phyloP scores from a whole-genome alignment of 2,113 vertebrate species.

The Madoqua kirkii region DNA sequence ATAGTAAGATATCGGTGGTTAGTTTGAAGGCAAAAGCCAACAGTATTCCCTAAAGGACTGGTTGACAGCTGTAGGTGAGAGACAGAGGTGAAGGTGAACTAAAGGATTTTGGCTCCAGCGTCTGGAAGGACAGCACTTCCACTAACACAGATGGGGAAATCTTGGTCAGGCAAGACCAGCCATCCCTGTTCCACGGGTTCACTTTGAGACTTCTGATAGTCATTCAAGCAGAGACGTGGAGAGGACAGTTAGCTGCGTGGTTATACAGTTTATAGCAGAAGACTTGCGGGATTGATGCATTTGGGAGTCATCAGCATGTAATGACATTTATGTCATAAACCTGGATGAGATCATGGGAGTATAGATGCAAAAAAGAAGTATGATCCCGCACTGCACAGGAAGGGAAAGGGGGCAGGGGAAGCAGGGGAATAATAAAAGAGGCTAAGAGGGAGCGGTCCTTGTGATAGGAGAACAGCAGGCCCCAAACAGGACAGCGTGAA shows the following conservation, averaged over 20 bases:
- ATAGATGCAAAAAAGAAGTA: not conserved
- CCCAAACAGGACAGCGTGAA: not conserved
- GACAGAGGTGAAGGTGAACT: not conserved
- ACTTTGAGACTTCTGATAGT: not conserved
- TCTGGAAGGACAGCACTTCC: not conserved
- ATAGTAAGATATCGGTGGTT: not conserved
- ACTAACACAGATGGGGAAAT: not conserved
- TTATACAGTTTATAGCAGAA: not conserved
- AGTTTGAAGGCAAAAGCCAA: not conserved
- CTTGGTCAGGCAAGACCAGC: not conserved
- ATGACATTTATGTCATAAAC: not conserved
- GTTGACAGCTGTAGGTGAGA: not conserved
- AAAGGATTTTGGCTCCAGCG: not conserved
- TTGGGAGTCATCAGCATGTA: not conserved
- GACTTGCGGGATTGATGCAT: not conserved
- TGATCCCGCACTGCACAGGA: not conserved
- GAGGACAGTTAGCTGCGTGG: rapidly evolving
- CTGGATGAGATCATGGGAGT: not conserved
- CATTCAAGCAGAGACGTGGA: not conserved
- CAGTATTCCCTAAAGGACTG: not conserved
- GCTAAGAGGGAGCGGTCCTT: not conserved
- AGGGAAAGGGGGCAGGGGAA: not conserved
- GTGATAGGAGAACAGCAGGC: not conserved
- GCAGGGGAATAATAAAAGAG: not conserved
- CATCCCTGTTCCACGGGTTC: not conserved